Conservation (phyloP, 2,113 vertebrate species). For the Istiophorus platypterus region DNA sequence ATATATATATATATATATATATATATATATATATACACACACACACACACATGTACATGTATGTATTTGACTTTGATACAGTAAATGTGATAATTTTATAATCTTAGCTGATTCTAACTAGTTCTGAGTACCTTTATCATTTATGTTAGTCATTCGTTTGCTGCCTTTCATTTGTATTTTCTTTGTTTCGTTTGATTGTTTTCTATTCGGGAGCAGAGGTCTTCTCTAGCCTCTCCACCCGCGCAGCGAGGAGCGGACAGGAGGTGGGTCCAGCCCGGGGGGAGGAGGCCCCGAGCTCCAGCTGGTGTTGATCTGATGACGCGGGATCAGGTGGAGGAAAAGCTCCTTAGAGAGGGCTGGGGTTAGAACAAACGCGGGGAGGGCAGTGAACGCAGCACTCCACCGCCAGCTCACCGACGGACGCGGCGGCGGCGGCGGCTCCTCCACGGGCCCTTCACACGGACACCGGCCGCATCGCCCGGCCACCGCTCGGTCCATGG, state of each 20-base stretch:
- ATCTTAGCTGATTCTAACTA: not conserved
- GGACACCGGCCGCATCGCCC: not conserved
- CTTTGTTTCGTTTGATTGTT: not conserved
- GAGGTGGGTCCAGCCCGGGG: too few relatives aligned
- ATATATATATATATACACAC: too few relatives aligned
- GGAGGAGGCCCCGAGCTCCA: conserved; percentile 11
- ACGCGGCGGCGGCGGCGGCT: not conserved
- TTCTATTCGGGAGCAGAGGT: too few relatives aligned
- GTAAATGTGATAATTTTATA: too few relatives aligned
- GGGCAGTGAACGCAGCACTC: conserved; percentile 20
- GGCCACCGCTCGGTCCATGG: not conserved
- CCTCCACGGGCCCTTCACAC: not conserved
- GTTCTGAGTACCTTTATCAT: not conserved
- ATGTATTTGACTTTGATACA: too few relatives aligned
- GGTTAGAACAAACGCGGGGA: not conserved
- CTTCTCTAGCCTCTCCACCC: not conserved
- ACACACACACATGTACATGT: too few relatives aligned
- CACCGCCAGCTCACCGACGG: not conserved
- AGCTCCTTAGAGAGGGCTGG: conserved; percentile 18
- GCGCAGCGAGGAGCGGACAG: not conserved
- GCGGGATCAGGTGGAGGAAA: conserved; percentile 58
- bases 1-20: too few relatives aligned
- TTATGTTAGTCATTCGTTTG: not conserved
- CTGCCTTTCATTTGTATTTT: not conserved
- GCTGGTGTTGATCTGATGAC: conserved; percentile 57